phyloP scores from a whole-genome alignment of 2,888 invertebrate species.

The Drosophila demipolita region DNA sequence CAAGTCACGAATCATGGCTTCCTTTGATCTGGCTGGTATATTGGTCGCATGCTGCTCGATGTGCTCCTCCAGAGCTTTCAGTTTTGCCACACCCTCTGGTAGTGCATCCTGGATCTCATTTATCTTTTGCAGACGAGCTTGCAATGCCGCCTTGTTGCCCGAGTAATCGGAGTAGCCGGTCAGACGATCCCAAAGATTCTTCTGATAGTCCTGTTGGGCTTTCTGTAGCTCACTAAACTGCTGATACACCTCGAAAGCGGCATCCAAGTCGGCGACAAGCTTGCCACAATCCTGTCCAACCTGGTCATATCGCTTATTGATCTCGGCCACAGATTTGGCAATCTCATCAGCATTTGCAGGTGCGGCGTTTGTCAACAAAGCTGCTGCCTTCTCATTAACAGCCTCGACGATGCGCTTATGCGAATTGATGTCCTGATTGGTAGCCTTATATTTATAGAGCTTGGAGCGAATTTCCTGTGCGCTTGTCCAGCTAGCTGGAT shows the following conservation, averaged over 20 bases:
- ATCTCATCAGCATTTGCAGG: conserved; percentile 86
- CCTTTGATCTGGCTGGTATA: conserved; percentile 93
- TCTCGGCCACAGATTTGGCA: conserved; percentile 89
- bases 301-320: conserved; percentile 91
- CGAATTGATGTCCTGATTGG: conserved; percentile 94
- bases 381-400: conserved; percentile 94
- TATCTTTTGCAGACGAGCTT: conserved; percentile 92
- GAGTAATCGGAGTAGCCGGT: conserved; percentile 93
- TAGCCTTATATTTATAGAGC: conserved; percentile 93
- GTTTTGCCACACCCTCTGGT: conserved; percentile 91
- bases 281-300: conserved; percentile 89
- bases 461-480: conserved; percentile 94
- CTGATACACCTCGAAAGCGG: conserved; percentile 92
- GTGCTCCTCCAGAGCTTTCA: conserved; percentile 91
- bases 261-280: conserved; percentile 90
- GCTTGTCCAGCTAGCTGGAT: conserved; percentile 90
- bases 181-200: conserved; percentile 95
- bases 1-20: conserved; percentile 93
- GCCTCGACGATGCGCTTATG: conserved; percentile 96
- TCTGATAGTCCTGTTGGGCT: conserved; percentile 95
- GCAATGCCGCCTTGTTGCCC: conserved; percentile 94
- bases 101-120: conserved; percentile 92
- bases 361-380: conserved; percentile 86
- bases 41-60: conserved; percentile 89
- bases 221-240: conserved; percentile 95